Conservation (phyloP, 2,888 invertebrate genomes). For the Rhogogaster chlorosoma region DNA sequence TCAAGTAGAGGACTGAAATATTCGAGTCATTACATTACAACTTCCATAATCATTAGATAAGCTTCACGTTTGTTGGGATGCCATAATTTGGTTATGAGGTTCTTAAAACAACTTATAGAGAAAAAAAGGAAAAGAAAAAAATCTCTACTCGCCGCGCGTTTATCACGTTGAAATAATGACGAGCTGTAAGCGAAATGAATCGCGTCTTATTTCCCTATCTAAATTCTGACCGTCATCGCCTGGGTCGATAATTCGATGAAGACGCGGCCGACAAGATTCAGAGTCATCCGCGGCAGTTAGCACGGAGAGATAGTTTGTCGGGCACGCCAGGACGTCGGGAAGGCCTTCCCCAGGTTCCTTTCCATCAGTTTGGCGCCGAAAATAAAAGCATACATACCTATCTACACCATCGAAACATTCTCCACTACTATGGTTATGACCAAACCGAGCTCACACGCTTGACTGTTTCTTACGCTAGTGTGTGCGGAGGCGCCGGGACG, state of each 20-base stretch:
- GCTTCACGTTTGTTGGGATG: neutral
- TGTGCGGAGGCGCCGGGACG: conserved; percentile 59
- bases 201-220: conserved; percentile 35
- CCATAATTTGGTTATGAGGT: neutral
- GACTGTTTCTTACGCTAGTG: conserved; percentile 3
- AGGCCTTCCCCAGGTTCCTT: conserved; percentile 25
- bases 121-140: neutral
- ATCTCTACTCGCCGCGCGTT: neutral
- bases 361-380: conserved; percentile 47
- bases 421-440: neutral
- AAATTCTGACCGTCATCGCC: conserved; percentile 49
- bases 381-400: conserved; percentile 33
- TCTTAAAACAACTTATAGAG: neutral
- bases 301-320: conserved; percentile 38
- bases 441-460: conserved; percentile 19
- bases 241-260: conserved; percentile 43
- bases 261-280: conserved; percentile 21
- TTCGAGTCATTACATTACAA: neutral
- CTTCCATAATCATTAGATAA: neutral
- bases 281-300: conserved; percentile 43
- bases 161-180: conserved; percentile 46
- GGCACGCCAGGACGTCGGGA: neutral
- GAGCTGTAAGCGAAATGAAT: conserved; percentile 45
- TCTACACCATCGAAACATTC: conserved; percentile 24
- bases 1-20: neutral